Evolutionary conservation across 2,888 invertebrate species (phyloP), one percentile per base, ranked within the genome.

Genomic region (Chalcosyrphus nemorum): DNA sequence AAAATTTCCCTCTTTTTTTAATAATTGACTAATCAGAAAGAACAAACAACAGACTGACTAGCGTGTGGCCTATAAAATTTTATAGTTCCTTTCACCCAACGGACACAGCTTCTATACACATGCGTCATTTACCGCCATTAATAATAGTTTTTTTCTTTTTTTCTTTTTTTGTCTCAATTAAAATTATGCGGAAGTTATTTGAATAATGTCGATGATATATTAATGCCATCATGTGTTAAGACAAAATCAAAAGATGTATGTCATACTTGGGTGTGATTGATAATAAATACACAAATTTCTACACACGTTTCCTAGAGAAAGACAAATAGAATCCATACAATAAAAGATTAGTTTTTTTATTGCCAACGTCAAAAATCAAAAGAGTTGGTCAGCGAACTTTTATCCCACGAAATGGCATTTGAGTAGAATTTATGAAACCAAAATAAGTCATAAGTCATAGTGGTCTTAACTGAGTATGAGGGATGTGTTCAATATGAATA

Each of bases 61-160:
- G 15, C 41, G 15, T 41, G 15, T 41, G 41, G 41, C 43, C 32
- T 32, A 11, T 68, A 50, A 29, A 41, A 56, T 56, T 68, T 57
- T 27, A 68, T 21, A 45, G 32, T 70, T 70, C 56, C 56, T 57
- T 70, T 70, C 70, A 70, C 57, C 7, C 15, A 41, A 24, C 11
- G 56, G 45, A 27, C 5, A 43, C 32, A n/a, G 38, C 54, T 32
- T 24, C 6, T 52, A 0, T 13, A 5, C n/a, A 21, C 4, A n/a
- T 50, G 24, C 13, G 5, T 50, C 21, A 21, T 47, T 21, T 19
- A 11, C 47, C 11, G n/a, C 11, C n/a, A 24, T 21, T 11, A 21
- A 47, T 21, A 17, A 17, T 13, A 41, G 4, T 11, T 19, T 19
- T 45, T 17, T 7, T 45, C 19, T 19, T 11, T 2, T 45, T 11